A percentile compares a stretch with the other conserved stretches of the same genome.
phyloP scores from a whole-genome alignment of 2,888 invertebrate species.

The Gymnosoma rotundatum region DNA sequence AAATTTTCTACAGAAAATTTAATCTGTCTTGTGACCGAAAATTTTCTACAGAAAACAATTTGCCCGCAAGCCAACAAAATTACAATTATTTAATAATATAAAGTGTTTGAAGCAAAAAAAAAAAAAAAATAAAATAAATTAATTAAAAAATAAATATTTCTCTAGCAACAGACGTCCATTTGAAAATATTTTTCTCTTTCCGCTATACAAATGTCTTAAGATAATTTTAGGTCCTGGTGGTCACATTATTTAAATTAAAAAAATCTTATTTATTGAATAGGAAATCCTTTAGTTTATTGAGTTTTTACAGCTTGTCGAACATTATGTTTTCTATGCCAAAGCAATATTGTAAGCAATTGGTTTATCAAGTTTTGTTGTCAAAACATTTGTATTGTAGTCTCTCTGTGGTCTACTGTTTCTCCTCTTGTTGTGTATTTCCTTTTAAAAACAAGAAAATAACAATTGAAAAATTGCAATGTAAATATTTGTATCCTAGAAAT shows the following conservation, averaged over 20 bases:
- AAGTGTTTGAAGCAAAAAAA: no score
- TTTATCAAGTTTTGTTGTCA: slow-evolving; percentile 44
- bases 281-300: slow-evolving; percentile 48
- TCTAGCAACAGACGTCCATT: no score
- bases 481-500: slow-evolving; percentile 14
- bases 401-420: slow-evolving; percentile 18
- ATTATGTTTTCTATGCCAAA: slow-evolving; percentile 33
- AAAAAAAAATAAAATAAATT: no score
- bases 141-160: no score
- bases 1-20: no score
- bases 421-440: slow-evolving; percentile 6
- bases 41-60: no score
- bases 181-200: no score
- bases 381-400: neutral
- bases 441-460: neutral
- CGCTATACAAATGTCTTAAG: no score
- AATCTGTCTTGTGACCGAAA: no score
- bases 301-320: slow-evolving; percentile 39
- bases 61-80: no score
- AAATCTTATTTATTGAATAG: slow-evolving; percentile 40
- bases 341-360: slow-evolving; percentile 52
- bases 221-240: neutral
- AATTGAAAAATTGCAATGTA: slow-evolving; percentile 27
- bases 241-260: neutral
- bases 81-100: no score